Conservation (phyloP, 1,140 invertebrate genomes). For the Drosophila paulistorum region DNA sequence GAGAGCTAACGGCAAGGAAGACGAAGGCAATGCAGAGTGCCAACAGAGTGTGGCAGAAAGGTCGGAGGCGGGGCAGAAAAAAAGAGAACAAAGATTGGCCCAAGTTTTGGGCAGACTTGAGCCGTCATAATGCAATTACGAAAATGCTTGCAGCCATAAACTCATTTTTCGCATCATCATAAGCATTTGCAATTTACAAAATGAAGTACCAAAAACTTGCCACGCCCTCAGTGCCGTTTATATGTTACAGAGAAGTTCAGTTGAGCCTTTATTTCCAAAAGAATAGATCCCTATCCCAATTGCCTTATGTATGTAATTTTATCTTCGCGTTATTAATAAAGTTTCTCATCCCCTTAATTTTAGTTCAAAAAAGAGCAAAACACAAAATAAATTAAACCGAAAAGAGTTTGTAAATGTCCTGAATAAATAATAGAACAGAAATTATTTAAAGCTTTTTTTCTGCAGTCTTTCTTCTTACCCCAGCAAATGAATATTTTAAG, state of each 20-base stretch:
- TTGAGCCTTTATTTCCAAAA: background rate
- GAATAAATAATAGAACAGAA: conserved; percentile 12
- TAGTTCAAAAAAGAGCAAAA: conserved; percentile 25
- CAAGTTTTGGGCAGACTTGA: conserved; percentile 23
- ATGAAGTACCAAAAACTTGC: conserved; percentile 51
- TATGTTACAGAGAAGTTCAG: conserved; percentile 8
- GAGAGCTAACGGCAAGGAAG: conserved; percentile 6
- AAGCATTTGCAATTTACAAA: conserved; percentile 69
- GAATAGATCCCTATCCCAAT: conserved; percentile 50
- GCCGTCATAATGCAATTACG: conserved; percentile 70
- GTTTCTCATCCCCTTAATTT: conserved; percentile 31
- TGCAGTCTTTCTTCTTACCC: background rate
- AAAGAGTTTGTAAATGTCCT: conserved; percentile 5
- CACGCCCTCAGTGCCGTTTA: background rate
- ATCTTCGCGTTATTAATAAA: conserved; percentile 75
- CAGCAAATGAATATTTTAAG: conserved; percentile 7
- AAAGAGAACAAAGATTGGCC: background rate
- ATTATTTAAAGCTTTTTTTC: conserved; percentile 9
- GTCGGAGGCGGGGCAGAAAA: too few species aligned
- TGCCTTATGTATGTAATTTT: conserved; percentile 24
- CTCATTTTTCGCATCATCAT: conserved; percentile 51
- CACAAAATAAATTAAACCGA: conserved; percentile 9
- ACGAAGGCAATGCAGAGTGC: background rate
- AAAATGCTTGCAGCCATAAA: conserved; percentile 53
- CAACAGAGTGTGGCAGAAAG: background rate